Evolutionary conservation across 1,140 invertebrate species (phyloP).

Genomic region (Drosophila pruinosa): DNA sequence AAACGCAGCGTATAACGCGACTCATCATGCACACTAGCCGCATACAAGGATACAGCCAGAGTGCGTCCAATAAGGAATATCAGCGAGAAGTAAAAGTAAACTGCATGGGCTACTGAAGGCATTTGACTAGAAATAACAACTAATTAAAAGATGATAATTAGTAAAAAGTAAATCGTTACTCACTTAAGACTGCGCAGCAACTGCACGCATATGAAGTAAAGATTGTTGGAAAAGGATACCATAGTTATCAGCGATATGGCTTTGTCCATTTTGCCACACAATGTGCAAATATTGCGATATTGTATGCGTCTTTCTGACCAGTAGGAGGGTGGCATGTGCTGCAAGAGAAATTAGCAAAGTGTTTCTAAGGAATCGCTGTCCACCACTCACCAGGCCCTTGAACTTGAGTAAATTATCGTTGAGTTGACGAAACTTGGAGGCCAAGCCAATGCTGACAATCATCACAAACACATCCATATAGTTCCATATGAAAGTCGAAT

Average conservation of each 20-base stretch:
- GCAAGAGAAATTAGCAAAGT: neutral
- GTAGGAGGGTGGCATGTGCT: slow-evolving; percentile 68
- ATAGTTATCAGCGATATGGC: slow-evolving; percentile 80
- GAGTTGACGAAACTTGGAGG: slow-evolving; percentile 65
- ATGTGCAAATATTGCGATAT: slow-evolving; percentile 74
- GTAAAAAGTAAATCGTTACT: slow-evolving; percentile 9
- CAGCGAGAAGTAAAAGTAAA: slow-evolving; percentile 88
- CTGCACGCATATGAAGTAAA: slow-evolving; percentile 81
- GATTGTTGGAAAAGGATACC: slow-evolving; percentile 79
- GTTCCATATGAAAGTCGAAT: slow-evolving; percentile 76
- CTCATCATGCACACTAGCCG: slow-evolving; percentile 86
- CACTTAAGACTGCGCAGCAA: slow-evolving; percentile 73
- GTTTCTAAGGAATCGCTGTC: slow-evolving; percentile 55
- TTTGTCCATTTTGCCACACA: slow-evolving; percentile 70
- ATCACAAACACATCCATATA: slow-evolving; percentile 82
- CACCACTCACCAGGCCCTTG: slow-evolving; percentile 69
- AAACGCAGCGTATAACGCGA: slow-evolving; percentile 85
- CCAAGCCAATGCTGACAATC: slow-evolving; percentile 75
- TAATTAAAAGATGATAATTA: neutral
- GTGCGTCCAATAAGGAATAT: slow-evolving; percentile 86
- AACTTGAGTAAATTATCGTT: slow-evolving; percentile 72
- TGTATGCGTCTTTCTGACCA: slow-evolving; percentile 74
- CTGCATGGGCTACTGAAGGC: slow-evolving; percentile 69
- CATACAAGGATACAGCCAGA: slow-evolving; percentile 85
- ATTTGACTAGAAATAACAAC: slow-evolving; percentile 55